Evolutionary conservation across 2,888 invertebrate genomes (phyloP).

Genomic region (Allygus modestus): DNA sequence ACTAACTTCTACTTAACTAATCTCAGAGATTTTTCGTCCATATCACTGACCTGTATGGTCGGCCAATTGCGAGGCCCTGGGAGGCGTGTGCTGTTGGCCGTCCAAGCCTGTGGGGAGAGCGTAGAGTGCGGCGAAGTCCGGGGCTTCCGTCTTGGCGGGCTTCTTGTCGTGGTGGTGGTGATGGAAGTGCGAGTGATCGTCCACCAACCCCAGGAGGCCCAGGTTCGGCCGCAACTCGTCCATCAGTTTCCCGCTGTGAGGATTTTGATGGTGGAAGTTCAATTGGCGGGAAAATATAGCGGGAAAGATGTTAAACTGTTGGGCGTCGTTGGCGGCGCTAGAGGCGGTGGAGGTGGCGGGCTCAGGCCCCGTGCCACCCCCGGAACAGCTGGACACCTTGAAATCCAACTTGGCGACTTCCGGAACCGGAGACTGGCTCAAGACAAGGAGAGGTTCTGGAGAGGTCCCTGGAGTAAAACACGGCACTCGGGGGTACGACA

Average conservation of each 20-base stretch:
- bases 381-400: constrained; percentile 71
- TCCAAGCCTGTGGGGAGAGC: constrained; percentile 71
- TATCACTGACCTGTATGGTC: constrained; percentile 64
- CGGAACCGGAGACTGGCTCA: constrained; percentile 55
- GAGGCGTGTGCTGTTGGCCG: constrained; percentile 64
- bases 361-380: constrained; percentile 73
- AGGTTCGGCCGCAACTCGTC: constrained; percentile 91
- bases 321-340: constrained; percentile 74
- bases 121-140: constrained; percentile 91
- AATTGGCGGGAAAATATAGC: constrained; percentile 94
- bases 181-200: constrained; percentile 81
- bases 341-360: constrained; percentile 74
- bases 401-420: constrained; percentile 70
- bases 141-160: constrained; percentile 68
- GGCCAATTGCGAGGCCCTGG: constrained; percentile 59
- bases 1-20: no score
- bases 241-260: constrained; percentile 82
- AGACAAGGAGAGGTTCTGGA: neutral
- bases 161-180: constrained; percentile 70
- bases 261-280: constrained; percentile 79
- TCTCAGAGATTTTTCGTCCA: no score
- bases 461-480: neutral
- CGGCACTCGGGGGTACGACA: neutral
- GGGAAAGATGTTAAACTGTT: constrained; percentile 94
- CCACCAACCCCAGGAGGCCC: constrained; percentile 87